Percentiles rank a stretch among this genome's conserved stretches.
These are phyloP conservation scores for Leptonema lineaticorne DNA, from an alignment of 1,140 invertebrate species.

Conservation along the genomic window DNA sequence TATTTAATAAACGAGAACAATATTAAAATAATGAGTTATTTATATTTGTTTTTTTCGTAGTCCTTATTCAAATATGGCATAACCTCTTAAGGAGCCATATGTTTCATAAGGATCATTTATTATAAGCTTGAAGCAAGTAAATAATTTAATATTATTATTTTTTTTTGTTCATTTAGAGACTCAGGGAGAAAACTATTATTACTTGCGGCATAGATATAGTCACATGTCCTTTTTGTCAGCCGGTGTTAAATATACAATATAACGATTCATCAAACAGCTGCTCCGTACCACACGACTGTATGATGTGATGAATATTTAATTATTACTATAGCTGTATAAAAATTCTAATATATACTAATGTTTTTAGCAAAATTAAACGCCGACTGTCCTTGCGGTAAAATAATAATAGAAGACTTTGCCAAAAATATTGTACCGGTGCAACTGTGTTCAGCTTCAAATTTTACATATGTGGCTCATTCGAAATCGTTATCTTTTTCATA, in stretches of 20 bases:
- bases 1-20: too few relatives aligned
- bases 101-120: neutral
- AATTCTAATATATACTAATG: too few relatives aligned
- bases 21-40: too few relatives aligned
- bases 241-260: constrained; percentile 27
- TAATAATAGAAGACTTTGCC: constrained; percentile 30
- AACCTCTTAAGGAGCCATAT: neutral
- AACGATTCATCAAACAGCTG: constrained; percentile 23
- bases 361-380: constrained; percentile 9
- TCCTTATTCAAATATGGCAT: neutral
- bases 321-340: too few relatives aligned
- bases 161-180: neutral
- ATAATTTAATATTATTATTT: too few relatives aligned
- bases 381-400: constrained; percentile 31
- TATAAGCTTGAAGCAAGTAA: too few relatives aligned
- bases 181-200: neutral
- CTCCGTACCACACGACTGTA: neutral
- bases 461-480: constrained; percentile 27
- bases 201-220: constrained; percentile 36
- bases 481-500: constrained; percentile 31
- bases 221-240: constrained; percentile 36
- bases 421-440: constrained; percentile 1
- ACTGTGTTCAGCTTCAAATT: constrained; percentile 10
- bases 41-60: neutral
- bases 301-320: neutral